Percentiles rank a stretch among this genome's conserved stretches.
phyloP scores from a whole-genome alignment of 2,888 invertebrate genomes.

The Campaea margaritaria region DNA sequence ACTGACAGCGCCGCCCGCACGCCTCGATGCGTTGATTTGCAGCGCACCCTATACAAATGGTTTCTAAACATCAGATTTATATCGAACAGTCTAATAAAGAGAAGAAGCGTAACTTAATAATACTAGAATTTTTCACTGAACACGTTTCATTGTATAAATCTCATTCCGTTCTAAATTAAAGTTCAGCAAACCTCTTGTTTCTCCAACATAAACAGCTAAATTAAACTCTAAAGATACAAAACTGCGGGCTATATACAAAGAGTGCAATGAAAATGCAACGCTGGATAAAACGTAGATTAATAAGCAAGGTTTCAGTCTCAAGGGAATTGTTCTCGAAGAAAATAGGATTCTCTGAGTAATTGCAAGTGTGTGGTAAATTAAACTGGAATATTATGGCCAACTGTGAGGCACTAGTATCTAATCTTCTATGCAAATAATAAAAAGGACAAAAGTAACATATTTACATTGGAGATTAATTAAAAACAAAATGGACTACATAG shows the following conservation, averaged over 20 bases:
- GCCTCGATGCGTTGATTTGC: too few relatives aligned
- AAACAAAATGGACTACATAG: too few relatives aligned
- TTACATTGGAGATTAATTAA: too few relatives aligned
- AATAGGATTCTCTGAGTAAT: slow-evolving; percentile 16
- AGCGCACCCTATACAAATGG: too few relatives aligned
- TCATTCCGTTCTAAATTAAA: not conserved
- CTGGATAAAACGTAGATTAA: slow-evolving; percentile 27
- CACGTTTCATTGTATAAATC: too few relatives aligned
- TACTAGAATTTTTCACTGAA: too few relatives aligned
- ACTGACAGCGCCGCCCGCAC: too few relatives aligned
- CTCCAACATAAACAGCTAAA: slow-evolving; percentile 5
- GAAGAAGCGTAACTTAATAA: too few relatives aligned
- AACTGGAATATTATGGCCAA: not conserved
- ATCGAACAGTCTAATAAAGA: too few relatives aligned
- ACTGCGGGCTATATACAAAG: slow-evolving; percentile 12
- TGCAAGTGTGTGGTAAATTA: slow-evolving; percentile 4
- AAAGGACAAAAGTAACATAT: too few relatives aligned
- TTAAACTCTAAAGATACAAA: slow-evolving; percentile 13
- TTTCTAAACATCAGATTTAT: too few relatives aligned
- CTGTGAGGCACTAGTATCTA: not conserved
- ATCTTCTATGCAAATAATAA: too few relatives aligned
- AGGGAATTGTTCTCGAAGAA: slow-evolving; percentile 18
- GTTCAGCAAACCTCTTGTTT: not conserved
- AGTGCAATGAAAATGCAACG: slow-evolving; percentile 30
- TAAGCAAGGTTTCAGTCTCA: slow-evolving; percentile 14